Percentiles rank a stretch among this genome's conserved stretches.
Conservation (phyloP, 1,140 invertebrate genomes). For the Chironomus tepperi region DNA sequence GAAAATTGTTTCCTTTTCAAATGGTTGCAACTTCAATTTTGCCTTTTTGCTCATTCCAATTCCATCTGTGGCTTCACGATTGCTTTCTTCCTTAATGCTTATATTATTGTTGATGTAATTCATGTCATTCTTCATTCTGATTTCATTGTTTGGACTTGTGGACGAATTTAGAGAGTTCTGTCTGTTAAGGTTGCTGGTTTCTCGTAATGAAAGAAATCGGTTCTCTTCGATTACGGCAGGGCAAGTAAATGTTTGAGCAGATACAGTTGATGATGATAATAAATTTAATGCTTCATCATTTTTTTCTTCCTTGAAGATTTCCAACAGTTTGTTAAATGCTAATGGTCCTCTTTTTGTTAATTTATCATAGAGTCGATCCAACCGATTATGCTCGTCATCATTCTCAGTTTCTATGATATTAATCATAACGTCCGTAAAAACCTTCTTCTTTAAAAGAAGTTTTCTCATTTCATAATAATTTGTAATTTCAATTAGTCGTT, state of each 20-base stretch:
- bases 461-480: not conserved
- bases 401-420: not conserved
- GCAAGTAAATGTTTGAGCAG: not conserved
- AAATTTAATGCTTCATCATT: not conserved
- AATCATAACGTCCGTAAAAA: not conserved
- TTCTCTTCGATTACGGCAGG: not conserved
- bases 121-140: not conserved
- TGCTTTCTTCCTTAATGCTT: not conserved
- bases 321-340: not conserved
- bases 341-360: not conserved
- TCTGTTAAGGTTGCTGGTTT: not conserved
- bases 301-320: not conserved
- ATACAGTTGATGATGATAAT: not conserved
- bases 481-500: not conserved
- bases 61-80: not conserved
- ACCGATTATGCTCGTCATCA: not conserved
- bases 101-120: not conserved
- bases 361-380: not conserved
- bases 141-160: not conserved
- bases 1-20: not conserved
- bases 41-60: not conserved
- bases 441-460: not conserved
- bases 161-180: not conserved
- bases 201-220: not conserved
- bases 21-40: not conserved